Percentiles rank a stretch among this genome's conserved stretches.
Evolutionary conservation across 2,113 vertebrate species (phyloP).

Genomic region (Dipodomys spectabilis): DNA sequence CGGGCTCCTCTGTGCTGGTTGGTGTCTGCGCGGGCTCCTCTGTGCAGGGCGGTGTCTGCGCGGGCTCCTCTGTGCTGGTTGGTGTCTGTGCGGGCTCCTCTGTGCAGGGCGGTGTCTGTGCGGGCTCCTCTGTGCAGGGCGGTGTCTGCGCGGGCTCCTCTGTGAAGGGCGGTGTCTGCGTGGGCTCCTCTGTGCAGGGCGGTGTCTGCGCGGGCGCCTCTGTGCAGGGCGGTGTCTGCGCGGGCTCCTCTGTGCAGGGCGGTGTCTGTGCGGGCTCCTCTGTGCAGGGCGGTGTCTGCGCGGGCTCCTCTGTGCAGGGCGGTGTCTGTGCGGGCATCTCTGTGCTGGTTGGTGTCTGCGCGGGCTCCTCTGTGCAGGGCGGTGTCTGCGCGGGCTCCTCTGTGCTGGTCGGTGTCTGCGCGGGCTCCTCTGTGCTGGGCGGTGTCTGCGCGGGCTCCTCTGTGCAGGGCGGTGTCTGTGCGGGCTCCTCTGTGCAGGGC

Average conservation of each 20-base stretch:
- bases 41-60: neutral
- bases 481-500: neutral
- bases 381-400: no score
- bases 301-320: neutral
- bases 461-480: slow-evolving; percentile 52
- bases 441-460: slow-evolving; percentile 55
- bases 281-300: slow-evolving; percentile 52
- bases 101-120: slow-evolving; percentile 52
- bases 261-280: slow-evolving; percentile 54
- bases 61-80: no score
- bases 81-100: slow-evolving; percentile 54
- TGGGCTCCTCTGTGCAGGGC: slow-evolving; percentile 42
- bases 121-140: neutral
- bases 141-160: slow-evolving; percentile 50
- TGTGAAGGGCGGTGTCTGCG: neutral
- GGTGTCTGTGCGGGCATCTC: slow-evolving; percentile 50
- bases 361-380: slow-evolving; percentile 42
- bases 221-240: neutral
- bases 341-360: neutral
- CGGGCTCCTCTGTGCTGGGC: neutral
- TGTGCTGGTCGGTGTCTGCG: neutral
- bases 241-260: neutral
- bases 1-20: slow-evolving; percentile 42
- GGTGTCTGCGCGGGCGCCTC: no score
- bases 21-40: no score